phyloP scores from a whole-genome alignment of 2,888 invertebrate species.

The Caenorhabditis imperialis region DNA sequence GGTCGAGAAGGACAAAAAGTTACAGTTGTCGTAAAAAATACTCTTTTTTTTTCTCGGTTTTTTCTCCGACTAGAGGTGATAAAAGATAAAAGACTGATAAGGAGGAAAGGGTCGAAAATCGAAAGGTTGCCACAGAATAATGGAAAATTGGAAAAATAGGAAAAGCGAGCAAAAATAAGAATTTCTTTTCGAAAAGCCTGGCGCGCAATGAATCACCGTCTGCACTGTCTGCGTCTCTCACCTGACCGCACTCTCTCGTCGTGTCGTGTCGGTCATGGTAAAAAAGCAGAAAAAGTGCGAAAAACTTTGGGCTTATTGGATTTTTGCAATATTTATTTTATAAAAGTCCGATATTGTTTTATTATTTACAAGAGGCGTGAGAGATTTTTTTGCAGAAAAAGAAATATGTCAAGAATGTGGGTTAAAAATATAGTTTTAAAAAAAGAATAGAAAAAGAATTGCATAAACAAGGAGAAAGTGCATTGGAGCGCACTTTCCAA shows the following conservation, averaged over 20 bases:
- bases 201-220: too few relatives aligned
- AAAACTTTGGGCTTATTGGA: too few relatives aligned
- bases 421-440: background rate
- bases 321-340: too few relatives aligned
- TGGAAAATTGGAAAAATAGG: slow-evolving; percentile 2
- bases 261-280: too few relatives aligned
- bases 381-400: background rate
- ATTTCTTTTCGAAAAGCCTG: too few relatives aligned
- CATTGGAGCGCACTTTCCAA: too few relatives aligned
- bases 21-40: slow-evolving; percentile 16
- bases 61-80: background rate
- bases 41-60: too few relatives aligned
- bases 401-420: background rate
- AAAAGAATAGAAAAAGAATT: slow-evolving; percentile 2
- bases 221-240: too few relatives aligned
- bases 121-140: background rate
- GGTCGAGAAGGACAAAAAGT: slow-evolving; percentile 9
- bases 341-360: too few relatives aligned
- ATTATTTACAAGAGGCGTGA: too few relatives aligned
- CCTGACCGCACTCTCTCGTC: too few relatives aligned
- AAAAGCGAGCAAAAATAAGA: slow-evolving; percentile 2
- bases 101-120: background rate
- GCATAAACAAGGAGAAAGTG: slow-evolving; percentile 1
- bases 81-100: slow-evolving; percentile 5
- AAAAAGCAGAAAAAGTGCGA: too few relatives aligned